Conservation (phyloP, 2,888 invertebrate genomes). For the Cryptocephalus primarius region DNA sequence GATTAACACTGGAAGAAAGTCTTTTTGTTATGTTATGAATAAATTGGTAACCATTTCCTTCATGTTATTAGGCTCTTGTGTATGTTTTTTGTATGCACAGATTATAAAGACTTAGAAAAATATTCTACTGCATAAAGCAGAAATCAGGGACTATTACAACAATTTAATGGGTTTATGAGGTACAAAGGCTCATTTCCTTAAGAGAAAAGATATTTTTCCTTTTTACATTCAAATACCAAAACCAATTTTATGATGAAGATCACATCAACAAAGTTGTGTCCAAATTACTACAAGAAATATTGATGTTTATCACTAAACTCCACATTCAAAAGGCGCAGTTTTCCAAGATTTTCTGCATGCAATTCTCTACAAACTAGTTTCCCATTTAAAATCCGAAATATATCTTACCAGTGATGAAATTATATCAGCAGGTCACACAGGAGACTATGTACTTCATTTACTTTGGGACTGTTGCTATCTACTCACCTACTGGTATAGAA, state of each 20-base stretch:
- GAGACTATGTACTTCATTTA: constrained; percentile 8
- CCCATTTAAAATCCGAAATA: constrained; percentile 5
- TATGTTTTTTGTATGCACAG: too few species aligned
- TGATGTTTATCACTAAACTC: constrained; percentile 28
- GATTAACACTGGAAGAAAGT: too few species aligned
- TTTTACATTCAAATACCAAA: constrained; percentile 34
- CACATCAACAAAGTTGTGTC: constrained; percentile 23
- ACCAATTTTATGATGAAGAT: constrained; percentile 32
- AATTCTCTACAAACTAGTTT: constrained; percentile 1
- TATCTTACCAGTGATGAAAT: constrained; percentile 7
- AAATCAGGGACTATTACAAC: too few species aligned
- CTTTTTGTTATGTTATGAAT: too few species aligned
- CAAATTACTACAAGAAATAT: constrained; percentile 22
- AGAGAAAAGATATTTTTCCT: constrained; percentile 31
- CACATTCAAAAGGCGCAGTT: constrained; percentile 32
- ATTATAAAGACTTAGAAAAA: too few species aligned
- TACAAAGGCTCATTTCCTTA: constrained; percentile 31
- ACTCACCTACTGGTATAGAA: constrained; percentile 18
- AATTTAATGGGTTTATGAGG: too few species aligned
- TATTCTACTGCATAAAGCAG: too few species aligned
- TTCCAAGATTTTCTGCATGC: constrained; percentile 21
- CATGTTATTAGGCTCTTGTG: too few species aligned
- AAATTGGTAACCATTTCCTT: too few species aligned
- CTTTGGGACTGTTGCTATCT: constrained; percentile 20
- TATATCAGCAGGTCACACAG: constrained; percentile 1